A percentile compares a stretch with the other conserved stretches of the same genome.
Conservation (phyloP, 2,888 invertebrate species). For the Drosophila rellima region DNA sequence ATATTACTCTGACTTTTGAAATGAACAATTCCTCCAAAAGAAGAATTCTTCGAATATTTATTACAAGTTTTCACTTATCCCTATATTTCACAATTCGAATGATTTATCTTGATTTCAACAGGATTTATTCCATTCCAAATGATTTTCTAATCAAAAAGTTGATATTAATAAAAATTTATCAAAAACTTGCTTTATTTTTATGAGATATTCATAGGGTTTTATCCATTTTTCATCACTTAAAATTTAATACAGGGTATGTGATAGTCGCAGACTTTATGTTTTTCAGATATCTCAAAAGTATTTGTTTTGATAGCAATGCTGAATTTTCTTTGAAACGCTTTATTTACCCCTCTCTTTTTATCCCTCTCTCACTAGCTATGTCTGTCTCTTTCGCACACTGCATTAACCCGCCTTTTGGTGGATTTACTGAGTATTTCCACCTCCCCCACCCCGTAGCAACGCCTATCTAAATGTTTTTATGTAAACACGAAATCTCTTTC, state of each 20-base stretch:
- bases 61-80: no score
- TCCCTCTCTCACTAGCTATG: background rate
- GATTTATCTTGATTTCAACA: no score
- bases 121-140: no score
- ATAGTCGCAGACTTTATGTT: background rate
- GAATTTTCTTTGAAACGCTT: slow-evolving; percentile 7
- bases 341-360: slow-evolving; percentile 1
- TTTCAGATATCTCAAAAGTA: background rate
- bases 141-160: no score
- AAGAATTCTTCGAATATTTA: no score
- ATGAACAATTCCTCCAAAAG: no score
- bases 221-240: no score
- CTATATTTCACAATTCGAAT: no score
- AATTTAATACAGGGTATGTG: background rate
- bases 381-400: slow-evolving; percentile 25
- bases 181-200: no score
- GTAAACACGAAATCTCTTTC: slow-evolving; percentile 60
- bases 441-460: background rate
- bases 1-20: no score
- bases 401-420: slow-evolving; percentile 61
- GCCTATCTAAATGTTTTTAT: slow-evolving; percentile 72
- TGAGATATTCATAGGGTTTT: no score
- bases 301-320: slow-evolving; percentile 2
- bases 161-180: no score
- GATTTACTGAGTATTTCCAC: slow-evolving; percentile 13